These are phyloP conservation scores for Phaethon lepturus DNA, from an alignment of 2,113 vertebrate genomes.

Conservation along the genomic window DNA sequence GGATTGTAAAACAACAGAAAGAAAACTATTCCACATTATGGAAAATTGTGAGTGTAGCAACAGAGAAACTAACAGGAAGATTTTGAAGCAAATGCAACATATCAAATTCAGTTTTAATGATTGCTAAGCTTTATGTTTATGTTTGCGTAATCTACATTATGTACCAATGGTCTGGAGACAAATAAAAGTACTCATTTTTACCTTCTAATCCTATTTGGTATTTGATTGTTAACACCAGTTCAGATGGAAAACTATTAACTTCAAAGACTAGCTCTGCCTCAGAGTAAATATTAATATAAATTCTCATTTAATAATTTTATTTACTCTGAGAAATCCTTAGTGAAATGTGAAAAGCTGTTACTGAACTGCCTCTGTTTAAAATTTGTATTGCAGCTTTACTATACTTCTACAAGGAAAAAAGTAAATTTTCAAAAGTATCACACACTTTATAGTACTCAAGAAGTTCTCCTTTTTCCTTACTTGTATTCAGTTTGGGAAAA, in stretches of 20 bases:
- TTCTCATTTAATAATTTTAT: constrained; percentile 20
- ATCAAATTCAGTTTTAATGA: not conserved
- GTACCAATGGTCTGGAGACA: not conserved
- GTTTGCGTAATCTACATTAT: not conserved
- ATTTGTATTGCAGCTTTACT: not conserved
- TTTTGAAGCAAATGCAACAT: not conserved
- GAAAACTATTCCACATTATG: not conserved
- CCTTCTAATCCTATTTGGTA: not conserved
- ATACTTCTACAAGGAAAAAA: not conserved
- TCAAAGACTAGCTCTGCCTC: not conserved
- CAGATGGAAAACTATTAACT: not conserved
- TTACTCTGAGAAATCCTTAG: not conserved
- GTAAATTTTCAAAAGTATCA: not conserved
- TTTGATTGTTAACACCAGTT: not conserved
- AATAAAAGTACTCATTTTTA: not conserved
- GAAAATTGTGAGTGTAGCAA: not conserved
- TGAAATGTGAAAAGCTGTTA: not conserved
- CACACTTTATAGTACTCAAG: not conserved
- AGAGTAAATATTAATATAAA: constrained; percentile 24
- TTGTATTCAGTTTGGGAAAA: not conserved
- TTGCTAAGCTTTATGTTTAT: not conserved
- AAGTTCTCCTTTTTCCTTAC: not conserved
- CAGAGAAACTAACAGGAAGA: not conserved
- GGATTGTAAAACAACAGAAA: not conserved
- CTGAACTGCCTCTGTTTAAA: not conserved